These are phyloP conservation scores for Hippoglossus stenolepis DNA, from an alignment of 2,113 vertebrate species.

Conservation along the genomic window DNA sequence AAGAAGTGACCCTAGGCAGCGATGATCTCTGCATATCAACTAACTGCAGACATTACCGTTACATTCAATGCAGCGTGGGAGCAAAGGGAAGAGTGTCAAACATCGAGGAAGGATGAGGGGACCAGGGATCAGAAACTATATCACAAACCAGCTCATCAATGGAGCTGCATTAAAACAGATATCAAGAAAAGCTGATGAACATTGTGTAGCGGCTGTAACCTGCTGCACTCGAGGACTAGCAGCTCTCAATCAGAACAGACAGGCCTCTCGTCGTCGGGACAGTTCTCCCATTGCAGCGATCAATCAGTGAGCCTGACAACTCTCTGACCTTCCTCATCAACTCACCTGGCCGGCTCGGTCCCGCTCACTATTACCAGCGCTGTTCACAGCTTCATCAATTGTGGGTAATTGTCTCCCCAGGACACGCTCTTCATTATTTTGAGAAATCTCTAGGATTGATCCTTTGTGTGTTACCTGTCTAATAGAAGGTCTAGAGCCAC, in stretches of 20 bases:
- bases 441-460: slow-evolving; percentile 55
- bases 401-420: slow-evolving; percentile 60
- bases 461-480: slow-evolving; percentile 34
- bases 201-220: slow-evolving; percentile 12
- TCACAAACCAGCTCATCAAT: background rate
- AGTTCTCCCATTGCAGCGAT: slow-evolving; percentile 36
- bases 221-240: background rate
- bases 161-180: background rate
- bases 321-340: slow-evolving; percentile 46
- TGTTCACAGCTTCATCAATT: slow-evolving; percentile 57
- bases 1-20: slow-evolving; percentile 27
- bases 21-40: slow-evolving; percentile 55
- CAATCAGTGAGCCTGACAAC: slow-evolving; percentile 47
- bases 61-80: slow-evolving; percentile 19
- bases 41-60: slow-evolving; percentile 34
- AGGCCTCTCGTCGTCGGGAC: background rate
- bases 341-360: slow-evolving; percentile 39
- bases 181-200: background rate
- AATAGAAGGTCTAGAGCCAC: slow-evolving; percentile 57
- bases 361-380: slow-evolving; percentile 24
- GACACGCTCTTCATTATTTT: slow-evolving; percentile 59
- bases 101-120: slow-evolving; percentile 13
- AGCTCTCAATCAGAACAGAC: slow-evolving; percentile 46
- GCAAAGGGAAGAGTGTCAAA: slow-evolving; percentile 36
- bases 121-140: slow-evolving; percentile 34